phyloP scores from a whole-genome alignment of 2,888 invertebrate species.

The Cryptocheilus praepositus region DNA sequence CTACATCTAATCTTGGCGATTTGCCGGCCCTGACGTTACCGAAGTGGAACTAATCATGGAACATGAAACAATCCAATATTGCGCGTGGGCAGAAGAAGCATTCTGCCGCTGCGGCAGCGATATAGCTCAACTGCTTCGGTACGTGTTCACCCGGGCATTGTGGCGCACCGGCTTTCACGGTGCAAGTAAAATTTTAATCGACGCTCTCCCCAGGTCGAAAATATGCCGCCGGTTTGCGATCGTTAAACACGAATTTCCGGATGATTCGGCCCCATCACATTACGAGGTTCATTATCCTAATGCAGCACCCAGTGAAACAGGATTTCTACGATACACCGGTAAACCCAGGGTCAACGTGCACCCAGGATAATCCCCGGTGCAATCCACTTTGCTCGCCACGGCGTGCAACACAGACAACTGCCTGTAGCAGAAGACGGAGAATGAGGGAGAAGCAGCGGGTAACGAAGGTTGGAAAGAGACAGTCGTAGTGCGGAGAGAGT shows the following conservation, averaged over 20 bases:
- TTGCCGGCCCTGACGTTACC: no score
- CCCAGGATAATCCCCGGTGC: slow-evolving; percentile 47
- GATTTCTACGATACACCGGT: slow-evolving; percentile 48
- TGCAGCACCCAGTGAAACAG: slow-evolving; percentile 51
- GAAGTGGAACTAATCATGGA: no score
- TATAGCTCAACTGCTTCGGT: no score
- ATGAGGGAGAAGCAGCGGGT: neutral
- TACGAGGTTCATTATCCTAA: slow-evolving; percentile 56
- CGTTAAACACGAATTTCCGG: slow-evolving; percentile 32
- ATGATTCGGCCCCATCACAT: slow-evolving; percentile 37
- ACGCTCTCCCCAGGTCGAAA: neutral
- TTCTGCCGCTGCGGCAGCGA: no score
- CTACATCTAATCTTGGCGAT: no score
- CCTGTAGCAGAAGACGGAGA: no score
- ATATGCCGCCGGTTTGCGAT: slow-evolving; percentile 2
- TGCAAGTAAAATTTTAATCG: slow-evolving; percentile 3
- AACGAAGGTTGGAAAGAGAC: neutral
- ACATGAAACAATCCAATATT: no score
- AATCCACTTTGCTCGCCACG: slow-evolving; percentile 47
- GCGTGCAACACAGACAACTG: slow-evolving; percentile 25
- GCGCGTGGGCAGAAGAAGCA: no score
- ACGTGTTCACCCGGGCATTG: no score
- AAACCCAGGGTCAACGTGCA: slow-evolving; percentile 50
- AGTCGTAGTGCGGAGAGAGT: slow-evolving; percentile 1
- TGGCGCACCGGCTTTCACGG: no score